Conservation (phyloP, 2,113 vertebrate genomes). For the Rattus norvegicus region GRCr8 NC_086020.1:47444001-47444500, state of each 20-base stretch:
- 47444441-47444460: neutral
- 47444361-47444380: neutral
- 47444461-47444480: neutral
- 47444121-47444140: conserved; percentile 87
- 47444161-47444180: conserved; percentile 88
- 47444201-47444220: conserved; percentile 62
- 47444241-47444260: conserved; percentile 84
- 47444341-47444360: conserved; percentile 58
- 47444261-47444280: conserved; percentile 74
- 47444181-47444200: conserved; percentile 88
- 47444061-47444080: conserved; percentile 91
- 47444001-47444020: conserved; percentile 93
- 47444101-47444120: conserved; percentile 89
- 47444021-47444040: conserved; percentile 93
- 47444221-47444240: conserved; percentile 88
- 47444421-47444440: neutral
- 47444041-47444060: conserved; percentile 91
- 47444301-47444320: conserved; percentile 61
- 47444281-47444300: conserved; percentile 49
- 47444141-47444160: conserved; percentile 86
- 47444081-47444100: conserved; percentile 92
- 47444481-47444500: conserved; percentile 31
- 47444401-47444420: neutral
- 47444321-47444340: conserved; percentile 64
- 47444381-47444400: neutral